phyloP scores from a whole-genome alignment of 2,113 vertebrate species.

The Beaufortia kweichowensis region DNA sequence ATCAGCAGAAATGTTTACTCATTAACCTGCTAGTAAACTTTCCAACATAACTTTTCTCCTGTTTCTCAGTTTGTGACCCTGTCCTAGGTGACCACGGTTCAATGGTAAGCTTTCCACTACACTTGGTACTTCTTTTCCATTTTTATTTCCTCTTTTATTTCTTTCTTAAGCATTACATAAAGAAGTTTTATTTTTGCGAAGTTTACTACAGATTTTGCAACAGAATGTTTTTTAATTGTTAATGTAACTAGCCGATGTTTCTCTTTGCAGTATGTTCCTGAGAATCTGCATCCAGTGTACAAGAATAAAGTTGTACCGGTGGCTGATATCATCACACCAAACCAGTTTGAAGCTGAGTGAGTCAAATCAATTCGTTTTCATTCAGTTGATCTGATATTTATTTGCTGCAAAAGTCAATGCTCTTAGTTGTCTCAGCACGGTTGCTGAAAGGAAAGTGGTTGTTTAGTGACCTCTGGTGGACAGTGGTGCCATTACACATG shows the following conservation, averaged over 20 bases:
- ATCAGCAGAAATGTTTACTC: not conserved
- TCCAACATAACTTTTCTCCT: slow-evolving; percentile 45
- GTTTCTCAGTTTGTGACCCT: slow-evolving; percentile 91
- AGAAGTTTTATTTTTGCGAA: not conserved
- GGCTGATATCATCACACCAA: slow-evolving; percentile 96
- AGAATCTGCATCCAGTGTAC: slow-evolving; percentile 93
- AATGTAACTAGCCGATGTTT: not conserved
- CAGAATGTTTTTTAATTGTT: not conserved
- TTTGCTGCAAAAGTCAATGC: slow-evolving; percentile 10
- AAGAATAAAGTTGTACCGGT: slow-evolving; percentile 92
- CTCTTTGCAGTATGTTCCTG: slow-evolving; percentile 85
- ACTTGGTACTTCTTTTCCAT: not conserved
- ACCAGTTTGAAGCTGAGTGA: slow-evolving; percentile 99
- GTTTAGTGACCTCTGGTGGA: slow-evolving; percentile 28
- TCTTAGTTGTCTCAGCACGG: no score
- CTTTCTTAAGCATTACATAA: not conserved
- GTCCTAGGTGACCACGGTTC: slow-evolving; percentile 97
- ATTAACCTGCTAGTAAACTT: not conserved
- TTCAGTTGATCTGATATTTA: not conserved
- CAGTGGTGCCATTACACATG: not conserved
- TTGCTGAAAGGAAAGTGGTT: not conserved
- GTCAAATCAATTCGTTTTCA: slow-evolving; percentile 59
- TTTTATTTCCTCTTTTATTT: not conserved
- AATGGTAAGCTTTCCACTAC: slow-evolving; percentile 82
- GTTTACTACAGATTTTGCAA: not conserved